Base-by-base conservation (phyloP, 2,113 vertebrate species). In the Callipepla squamata region DNA sequence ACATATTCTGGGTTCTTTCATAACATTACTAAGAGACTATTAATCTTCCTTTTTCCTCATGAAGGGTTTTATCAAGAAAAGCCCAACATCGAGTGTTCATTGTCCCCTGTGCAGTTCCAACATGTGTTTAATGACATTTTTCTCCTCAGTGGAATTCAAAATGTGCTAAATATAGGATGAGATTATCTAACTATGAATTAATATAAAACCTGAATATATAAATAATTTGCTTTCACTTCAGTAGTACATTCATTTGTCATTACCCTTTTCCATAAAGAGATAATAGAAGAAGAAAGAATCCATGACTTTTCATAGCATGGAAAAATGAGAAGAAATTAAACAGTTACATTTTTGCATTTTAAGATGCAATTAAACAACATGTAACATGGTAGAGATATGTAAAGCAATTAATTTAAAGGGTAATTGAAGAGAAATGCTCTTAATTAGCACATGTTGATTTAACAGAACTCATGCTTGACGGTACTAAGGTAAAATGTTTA, bases 191-290 rank as follows among this genome's bases (percentile, higher is more conserved):
- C 74, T 92, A 70, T 38, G 74, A 84, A 90, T 84, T 74, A 92
- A 44, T 92, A 70, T 50, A 63, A 78, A 90, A 88, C 47, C 38
- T 88, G 81, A 85, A 78, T 85, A 68, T 90, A 80, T 94, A 92
- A 95, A 92, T 94, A 73, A 85, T 67, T 74, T 85, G 4, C 62
- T 89, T 93, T 89, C 32, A 42, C 47, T 88, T 88, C 79, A 76
- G 78, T 93, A 81, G 34, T 20, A 1, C 38, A 28, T 91, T 91
- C 15, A 0, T 74, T 94, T 67, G n/a, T 63, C 45, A 76, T 81
- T 66, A 48, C 58, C 25, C 22, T n/a, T 80, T 91, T 47, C 57
- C 48, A 30, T 72, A 62, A 92, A 80, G 65, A 78, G 40, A 22
- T 67, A 83, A 77, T 9, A 73, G 72, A 51, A 17, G 40, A 69